A percentile compares a stretch with the other conserved stretches of the same genome.
These are phyloP conservation scores for Melanitta fusca DNA, from an alignment of 2,797 vertebrate genomes.

Conservation along the genomic window DNA sequence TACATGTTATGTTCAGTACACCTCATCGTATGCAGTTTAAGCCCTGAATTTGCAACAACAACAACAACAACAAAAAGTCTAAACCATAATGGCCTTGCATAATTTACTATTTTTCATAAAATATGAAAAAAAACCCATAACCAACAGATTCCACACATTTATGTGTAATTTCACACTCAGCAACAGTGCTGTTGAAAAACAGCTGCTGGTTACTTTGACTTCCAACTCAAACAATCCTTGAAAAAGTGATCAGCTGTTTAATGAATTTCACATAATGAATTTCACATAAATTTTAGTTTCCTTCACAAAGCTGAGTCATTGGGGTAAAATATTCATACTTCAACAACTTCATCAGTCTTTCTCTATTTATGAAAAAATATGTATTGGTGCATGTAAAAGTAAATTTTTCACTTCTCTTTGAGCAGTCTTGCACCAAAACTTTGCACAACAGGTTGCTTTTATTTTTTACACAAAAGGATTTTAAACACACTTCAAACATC, in stretches of 20 bases:
- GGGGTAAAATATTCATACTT: neutral
- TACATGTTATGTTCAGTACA: accelerated
- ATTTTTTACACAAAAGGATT: neutral
- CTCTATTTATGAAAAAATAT: neutral
- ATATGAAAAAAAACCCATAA: neutral
- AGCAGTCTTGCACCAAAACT: neutral
- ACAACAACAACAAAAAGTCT: neutral
- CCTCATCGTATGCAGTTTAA: neutral
- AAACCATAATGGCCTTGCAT: neutral
- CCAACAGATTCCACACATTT: neutral
- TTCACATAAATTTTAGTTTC: neutral
- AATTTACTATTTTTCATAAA: neutral
- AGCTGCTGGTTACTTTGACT: neutral
- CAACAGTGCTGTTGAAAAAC: neutral
- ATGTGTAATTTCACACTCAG: neutral
- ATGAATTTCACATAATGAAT: neutral
- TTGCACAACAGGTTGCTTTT: neutral
- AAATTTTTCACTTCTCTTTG: neutral
- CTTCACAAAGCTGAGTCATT: neutral
- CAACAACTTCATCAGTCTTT: neutral
- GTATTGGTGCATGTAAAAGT: neutral
- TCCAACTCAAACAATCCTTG: neutral
- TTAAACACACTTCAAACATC: neutral
- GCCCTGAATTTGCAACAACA: neutral
- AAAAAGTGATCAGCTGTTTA: neutral